A percentile compares a stretch with the other conserved stretches of the same genome.
These are phyloP conservation scores for Daboia siamensis DNA, from an alignment of 2,113 vertebrate species.

Conservation along the genomic window DNA sequence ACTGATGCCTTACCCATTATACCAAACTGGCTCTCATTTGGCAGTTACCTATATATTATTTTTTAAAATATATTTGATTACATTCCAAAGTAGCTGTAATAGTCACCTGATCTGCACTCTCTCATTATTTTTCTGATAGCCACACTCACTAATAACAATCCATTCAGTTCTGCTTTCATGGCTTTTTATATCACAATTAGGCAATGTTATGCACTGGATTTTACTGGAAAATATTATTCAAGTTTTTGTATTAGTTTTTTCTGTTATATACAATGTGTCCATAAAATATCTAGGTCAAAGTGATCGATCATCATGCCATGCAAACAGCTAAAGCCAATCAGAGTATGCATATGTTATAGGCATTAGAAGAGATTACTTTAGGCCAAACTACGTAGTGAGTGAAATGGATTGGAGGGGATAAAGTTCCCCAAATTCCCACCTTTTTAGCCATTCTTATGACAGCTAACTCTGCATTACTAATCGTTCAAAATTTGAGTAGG, in stretches of 20 bases:
- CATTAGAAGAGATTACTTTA: not conserved
- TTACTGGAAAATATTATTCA: not conserved
- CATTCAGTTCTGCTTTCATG: not conserved
- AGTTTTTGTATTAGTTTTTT: not conserved
- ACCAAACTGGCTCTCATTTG: not conserved
- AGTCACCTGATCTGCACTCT: not conserved
- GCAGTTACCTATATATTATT: not conserved
- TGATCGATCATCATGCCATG: not conserved
- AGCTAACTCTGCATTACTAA: not conserved
- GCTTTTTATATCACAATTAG: not conserved
- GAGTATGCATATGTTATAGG: not conserved
- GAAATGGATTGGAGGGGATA: too few relatives aligned
- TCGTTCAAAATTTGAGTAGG: not conserved
- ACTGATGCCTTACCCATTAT: not conserved
- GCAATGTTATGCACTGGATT: not conserved
- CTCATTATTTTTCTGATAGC: not conserved
- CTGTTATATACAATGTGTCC: not conserved
- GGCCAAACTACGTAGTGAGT: not conserved
- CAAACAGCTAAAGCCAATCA: not conserved
- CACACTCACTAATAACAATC: not conserved
- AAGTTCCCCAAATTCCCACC: too few relatives aligned
- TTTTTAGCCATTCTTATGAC: too few relatives aligned
- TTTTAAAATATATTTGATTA: not conserved
- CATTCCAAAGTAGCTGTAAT: not conserved
- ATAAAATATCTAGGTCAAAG: not conserved